A percentile compares a stretch with the other conserved stretches of the same genome.
Evolutionary conservation across 2,113 vertebrate species (phyloP).

Genomic region (Stegastes partitus): DNA sequence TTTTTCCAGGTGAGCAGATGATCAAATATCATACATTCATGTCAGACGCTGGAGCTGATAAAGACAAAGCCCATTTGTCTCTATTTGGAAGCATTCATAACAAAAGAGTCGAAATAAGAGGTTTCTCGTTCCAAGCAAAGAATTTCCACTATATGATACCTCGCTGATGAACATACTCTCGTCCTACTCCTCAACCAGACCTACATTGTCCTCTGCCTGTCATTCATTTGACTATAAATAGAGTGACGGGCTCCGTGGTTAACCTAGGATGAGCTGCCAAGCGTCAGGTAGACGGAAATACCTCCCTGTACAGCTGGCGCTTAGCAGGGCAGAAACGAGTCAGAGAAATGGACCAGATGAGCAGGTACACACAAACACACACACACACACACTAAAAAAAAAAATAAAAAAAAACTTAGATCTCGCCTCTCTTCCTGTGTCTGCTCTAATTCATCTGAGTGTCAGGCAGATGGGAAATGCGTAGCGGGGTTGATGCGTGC

Average conservation of each 20-base stretch:
- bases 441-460: slow-evolving; percentile 67
- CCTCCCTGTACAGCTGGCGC: slow-evolving; percentile 61
- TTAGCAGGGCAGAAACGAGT: slow-evolving; percentile 64
- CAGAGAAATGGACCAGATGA: slow-evolving; percentile 61
- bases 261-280: slow-evolving; percentile 26
- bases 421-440: slow-evolving; percentile 30
- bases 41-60: background rate
- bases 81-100: background rate
- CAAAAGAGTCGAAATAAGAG: background rate
- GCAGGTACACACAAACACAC: slow-evolving; percentile 46
- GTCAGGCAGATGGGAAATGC: slow-evolving; percentile 56
- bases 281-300: slow-evolving; percentile 52
- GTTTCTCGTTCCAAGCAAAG: background rate
- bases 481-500: background rate
- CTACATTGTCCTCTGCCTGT: slow-evolving; percentile 37
- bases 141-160: background rate
- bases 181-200: slow-evolving; percentile 13
- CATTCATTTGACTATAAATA: slow-evolving; percentile 46
- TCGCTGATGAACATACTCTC: background rate
- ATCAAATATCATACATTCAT: background rate
- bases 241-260: slow-evolving; percentile 38
- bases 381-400: background rate
- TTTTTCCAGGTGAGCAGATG: slow-evolving; percentile 12
- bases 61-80: background rate
- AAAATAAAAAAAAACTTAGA: background rate